Conservation (phyloP, 2,797 vertebrate species). For the Spinus pinus region DNA sequence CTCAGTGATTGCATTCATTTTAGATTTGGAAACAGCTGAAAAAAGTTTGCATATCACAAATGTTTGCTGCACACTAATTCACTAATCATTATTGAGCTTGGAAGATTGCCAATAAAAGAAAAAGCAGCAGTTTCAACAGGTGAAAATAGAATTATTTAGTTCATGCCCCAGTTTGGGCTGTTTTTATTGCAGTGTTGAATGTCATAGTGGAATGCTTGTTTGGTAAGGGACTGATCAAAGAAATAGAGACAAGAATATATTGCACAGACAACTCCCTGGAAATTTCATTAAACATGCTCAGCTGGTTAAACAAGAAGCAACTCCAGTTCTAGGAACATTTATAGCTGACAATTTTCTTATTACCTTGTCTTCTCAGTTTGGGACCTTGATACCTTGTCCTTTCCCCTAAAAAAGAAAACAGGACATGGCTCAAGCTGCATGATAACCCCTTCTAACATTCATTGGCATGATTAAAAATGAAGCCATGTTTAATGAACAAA, state of each 20-base stretch:
- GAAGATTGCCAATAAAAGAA: conserved; percentile 38
- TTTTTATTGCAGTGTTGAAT: not conserved
- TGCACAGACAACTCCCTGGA: not conserved
- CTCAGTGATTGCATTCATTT: conserved; percentile 43
- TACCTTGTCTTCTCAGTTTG: not conserved
- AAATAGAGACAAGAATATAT: not conserved
- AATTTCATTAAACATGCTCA: not conserved
- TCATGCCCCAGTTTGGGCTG: not conserved
- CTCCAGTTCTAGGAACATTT: not conserved
- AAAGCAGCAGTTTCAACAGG: not conserved
- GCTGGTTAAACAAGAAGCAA: not conserved
- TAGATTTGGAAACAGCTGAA: conserved; percentile 42
- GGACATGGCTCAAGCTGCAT: accelerated
- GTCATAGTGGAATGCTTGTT: not conserved
- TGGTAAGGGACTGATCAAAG: not conserved
- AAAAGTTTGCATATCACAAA: conserved; percentile 50
- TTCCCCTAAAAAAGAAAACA: not conserved
- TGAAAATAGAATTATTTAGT: not conserved
- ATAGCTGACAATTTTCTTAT: not conserved
- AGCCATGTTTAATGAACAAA: not conserved
- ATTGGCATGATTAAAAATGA: not conserved
- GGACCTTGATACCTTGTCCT: not conserved
- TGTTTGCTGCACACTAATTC: conserved; percentile 51
- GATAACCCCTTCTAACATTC: not conserved
- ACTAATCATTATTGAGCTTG: conserved; percentile 51